These are phyloP conservation scores for Desoria tigrina DNA, from an alignment of 2,888 invertebrate genomes.

Conservation along the genomic window DNA sequence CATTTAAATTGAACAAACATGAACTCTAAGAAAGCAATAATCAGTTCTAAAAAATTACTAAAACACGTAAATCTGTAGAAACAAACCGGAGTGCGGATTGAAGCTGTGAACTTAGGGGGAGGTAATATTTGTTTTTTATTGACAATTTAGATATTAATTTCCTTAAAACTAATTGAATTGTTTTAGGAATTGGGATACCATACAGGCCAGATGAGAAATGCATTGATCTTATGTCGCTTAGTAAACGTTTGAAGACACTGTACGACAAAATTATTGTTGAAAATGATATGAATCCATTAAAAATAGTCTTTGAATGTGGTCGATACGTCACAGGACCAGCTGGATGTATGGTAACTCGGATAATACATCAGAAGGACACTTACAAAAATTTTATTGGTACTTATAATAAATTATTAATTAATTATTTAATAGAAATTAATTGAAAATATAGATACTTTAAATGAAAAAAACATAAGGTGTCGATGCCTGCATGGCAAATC, in stretches of 20 bases:
- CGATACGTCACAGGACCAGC: constrained; percentile 28
- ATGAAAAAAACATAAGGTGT: constrained; percentile 19
- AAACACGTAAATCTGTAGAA: no score
- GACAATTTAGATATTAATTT: not conserved
- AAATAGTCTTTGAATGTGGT: constrained; percentile 25
- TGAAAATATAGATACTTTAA: not conserved
- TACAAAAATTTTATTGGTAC: constrained; percentile 29
- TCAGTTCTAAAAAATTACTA: no score
- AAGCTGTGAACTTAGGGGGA: constrained; percentile 27
- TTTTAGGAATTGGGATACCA: constrained; percentile 30
- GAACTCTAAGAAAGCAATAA: not conserved
- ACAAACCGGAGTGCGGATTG: constrained; percentile 12
- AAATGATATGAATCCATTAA: constrained; percentile 13
- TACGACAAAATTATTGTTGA: not conserved
- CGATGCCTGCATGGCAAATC: constrained; percentile 30
- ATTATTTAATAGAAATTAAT: constrained; percentile 2
- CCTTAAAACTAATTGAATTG: not conserved
- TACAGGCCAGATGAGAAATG: constrained; percentile 22
- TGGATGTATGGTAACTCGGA: constrained; percentile 20
- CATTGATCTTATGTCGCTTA: not conserved
- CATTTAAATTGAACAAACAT: not conserved
- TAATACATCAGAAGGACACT: constrained; percentile 24
- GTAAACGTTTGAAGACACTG: constrained; percentile 1
- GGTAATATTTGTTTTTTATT: constrained; percentile 22
- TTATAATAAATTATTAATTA: not conserved